These are phyloP conservation scores for Hyphantria cunea DNA, from an alignment of 1,140 invertebrate species.

Conservation along the genomic window DNA sequence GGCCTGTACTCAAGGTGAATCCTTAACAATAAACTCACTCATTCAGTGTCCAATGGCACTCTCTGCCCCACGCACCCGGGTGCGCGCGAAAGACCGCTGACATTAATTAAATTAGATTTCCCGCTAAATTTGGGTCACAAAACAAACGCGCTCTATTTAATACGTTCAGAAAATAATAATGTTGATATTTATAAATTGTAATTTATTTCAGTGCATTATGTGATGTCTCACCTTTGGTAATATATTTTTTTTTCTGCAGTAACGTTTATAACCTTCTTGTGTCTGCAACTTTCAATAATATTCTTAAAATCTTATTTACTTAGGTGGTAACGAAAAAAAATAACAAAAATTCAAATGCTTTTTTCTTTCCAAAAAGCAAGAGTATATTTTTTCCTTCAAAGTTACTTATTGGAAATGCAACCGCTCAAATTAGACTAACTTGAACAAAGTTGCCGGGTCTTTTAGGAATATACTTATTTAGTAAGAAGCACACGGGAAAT, in stretches of 20 bases:
- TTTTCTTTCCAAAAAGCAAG: no score
- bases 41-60: slow-evolving; percentile 54
- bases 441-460: no score
- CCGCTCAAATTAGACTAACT: no score
- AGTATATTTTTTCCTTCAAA: no score
- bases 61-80: slow-evolving; percentile 39
- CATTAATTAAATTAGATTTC: slow-evolving; percentile 70
- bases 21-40: slow-evolving; percentile 37
- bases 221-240: slow-evolving; percentile 63
- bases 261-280: no score
- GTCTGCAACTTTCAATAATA: no score
- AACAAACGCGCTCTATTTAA: slow-evolving; percentile 45
- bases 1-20: slow-evolving; percentile 47
- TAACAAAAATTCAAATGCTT: no score
- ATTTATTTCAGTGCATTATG: slow-evolving; percentile 37
- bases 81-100: slow-evolving; percentile 61
- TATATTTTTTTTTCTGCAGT: slow-evolving; percentile 17
- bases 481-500: no score
- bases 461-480: no score
- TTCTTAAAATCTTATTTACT: no score
- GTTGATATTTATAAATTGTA: slow-evolving; percentile 29
- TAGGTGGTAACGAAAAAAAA: no score
- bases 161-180: slow-evolving; percentile 39
- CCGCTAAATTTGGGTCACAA: slow-evolving; percentile 59
- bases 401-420: no score